Evolutionary conservation across 2,797 vertebrate genomes (phyloP).

Genomic region (Ctenopoma kingsleyae): DNA sequence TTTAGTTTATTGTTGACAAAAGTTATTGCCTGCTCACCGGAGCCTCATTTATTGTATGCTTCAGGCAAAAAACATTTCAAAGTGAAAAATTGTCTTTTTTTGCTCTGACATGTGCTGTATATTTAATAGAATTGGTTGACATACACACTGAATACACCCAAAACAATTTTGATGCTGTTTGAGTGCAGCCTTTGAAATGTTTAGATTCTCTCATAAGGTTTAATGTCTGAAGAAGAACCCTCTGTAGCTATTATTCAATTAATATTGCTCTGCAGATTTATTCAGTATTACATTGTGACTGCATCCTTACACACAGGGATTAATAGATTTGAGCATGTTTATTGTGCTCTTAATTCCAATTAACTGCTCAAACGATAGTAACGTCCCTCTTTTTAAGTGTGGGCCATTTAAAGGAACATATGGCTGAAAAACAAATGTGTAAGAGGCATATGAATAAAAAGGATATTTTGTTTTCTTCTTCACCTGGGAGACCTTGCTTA

Average conservation of each 20-base stretch:
- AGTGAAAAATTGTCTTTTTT: slow-evolving; percentile 64
- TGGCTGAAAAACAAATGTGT: background rate
- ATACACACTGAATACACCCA: slow-evolving; percentile 26
- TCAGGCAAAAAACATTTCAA: slow-evolving; percentile 75
- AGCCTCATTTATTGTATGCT: slow-evolving; percentile 74
- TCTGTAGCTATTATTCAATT: slow-evolving; percentile 24
- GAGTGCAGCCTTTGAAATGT: slow-evolving; percentile 48
- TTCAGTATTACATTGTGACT: slow-evolving; percentile 6
- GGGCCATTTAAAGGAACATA: slow-evolving; percentile 18
- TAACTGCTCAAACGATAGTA: slow-evolving; percentile 3
- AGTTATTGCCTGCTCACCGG: slow-evolving; percentile 67
- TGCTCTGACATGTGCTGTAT: slow-evolving; percentile 43
- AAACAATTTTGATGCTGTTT: slow-evolving; percentile 32
- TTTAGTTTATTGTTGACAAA: slow-evolving; percentile 75
- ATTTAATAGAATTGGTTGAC: slow-evolving; percentile 58
- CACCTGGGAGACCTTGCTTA: slow-evolving; percentile 71
- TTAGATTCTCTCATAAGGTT: slow-evolving; percentile 27
- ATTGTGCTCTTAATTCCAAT: slow-evolving; percentile 32
- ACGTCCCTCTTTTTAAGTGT: background rate
- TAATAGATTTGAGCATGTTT: slow-evolving; percentile 4
- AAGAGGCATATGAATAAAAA: slow-evolving; percentile 5
- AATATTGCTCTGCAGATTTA: slow-evolving; percentile 18
- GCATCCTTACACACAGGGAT: slow-evolving; percentile 6
- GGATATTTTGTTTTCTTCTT: slow-evolving; percentile 46
- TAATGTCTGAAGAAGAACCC: slow-evolving; percentile 14